Conservation (phyloP, 1,140 invertebrate genomes). For the Liolophura sinensis region DNA sequence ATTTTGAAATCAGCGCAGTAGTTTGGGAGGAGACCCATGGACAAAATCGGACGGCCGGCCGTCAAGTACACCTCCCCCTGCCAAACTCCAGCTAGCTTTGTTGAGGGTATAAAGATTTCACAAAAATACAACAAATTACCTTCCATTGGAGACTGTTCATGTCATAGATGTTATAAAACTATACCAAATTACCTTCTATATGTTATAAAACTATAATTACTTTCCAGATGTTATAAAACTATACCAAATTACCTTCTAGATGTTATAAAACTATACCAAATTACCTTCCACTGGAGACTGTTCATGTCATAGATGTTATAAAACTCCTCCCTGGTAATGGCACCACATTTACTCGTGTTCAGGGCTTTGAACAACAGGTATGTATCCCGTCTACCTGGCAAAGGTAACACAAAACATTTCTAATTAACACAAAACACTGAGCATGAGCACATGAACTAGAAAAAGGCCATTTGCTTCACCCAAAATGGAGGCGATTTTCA, state of each 20-base stretch:
- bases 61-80: too few relatives aligned
- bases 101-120: too few relatives aligned
- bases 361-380: conserved; percentile 82
- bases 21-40: too few relatives aligned
- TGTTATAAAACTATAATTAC: conserved; percentile 78
- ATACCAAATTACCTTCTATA: conserved; percentile 68
- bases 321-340: conserved; percentile 75
- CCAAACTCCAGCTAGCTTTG: too few relatives aligned
- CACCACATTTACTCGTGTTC: conserved; percentile 70
- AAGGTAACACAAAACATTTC: conserved; percentile 5
- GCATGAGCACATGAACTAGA: too few relatives aligned
- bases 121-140: conserved; percentile 21
- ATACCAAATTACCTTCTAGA: conserved; percentile 4
- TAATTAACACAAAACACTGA: too few relatives aligned
- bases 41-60: too few relatives aligned
- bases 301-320: conserved; percentile 76
- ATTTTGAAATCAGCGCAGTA: too few relatives aligned
- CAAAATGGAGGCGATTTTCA: too few relatives aligned
- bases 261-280: conserved; percentile 9
- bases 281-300: conserved; percentile 73
- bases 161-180: conserved; percentile 69
- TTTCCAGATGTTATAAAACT: too few relatives aligned
- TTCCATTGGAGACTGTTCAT: conserved; percentile 72
- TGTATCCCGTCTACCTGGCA: conserved; percentile 73
- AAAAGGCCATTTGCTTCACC: too few relatives aligned